Conservation (phyloP, 2,113 vertebrate species). For the Galeopterus variegatus region DNA sequence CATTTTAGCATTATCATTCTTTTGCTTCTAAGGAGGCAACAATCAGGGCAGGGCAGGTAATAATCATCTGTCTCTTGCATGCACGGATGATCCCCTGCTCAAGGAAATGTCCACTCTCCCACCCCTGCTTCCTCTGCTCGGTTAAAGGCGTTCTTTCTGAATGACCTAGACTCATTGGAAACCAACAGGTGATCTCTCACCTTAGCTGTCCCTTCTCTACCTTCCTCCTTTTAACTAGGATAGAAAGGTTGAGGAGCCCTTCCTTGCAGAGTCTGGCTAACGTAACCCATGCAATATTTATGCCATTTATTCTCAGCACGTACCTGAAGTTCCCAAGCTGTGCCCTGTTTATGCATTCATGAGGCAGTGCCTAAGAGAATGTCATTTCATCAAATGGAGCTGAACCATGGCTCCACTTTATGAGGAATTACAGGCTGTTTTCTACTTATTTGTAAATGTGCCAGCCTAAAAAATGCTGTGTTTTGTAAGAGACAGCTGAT, state of each 20-base stretch:
- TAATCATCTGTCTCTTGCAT: neutral
- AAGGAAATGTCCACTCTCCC: neutral
- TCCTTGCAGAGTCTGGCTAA: neutral
- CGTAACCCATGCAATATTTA: constrained; percentile 66
- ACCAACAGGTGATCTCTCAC: neutral
- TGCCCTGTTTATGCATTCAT: constrained; percentile 77
- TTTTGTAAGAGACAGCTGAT: constrained; percentile 81
- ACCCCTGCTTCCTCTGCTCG: neutral
- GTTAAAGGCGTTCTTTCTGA: neutral
- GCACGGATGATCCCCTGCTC: neutral
- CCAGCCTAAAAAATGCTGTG: constrained; percentile 63
- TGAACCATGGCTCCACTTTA: constrained; percentile 58
- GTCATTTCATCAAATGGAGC: constrained; percentile 69
- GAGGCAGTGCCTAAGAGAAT: constrained; percentile 67
- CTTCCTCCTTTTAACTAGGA: neutral
- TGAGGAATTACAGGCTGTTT: constrained; percentile 70
- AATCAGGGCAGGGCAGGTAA: neutral
- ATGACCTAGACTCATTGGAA: neutral
- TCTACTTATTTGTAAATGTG: constrained; percentile 78
- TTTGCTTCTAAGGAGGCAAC: neutral
- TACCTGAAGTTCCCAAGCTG: constrained; percentile 65
- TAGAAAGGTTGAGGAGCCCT: constrained; percentile 8
- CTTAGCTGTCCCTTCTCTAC: neutral
- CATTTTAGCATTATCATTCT: neutral
- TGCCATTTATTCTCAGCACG: constrained; percentile 70